Percentiles rank a stretch among this genome's conserved stretches.
Evolutionary conservation across 2,888 invertebrate genomes (phyloP).

Genomic region (Drosophila birchii): DNA sequence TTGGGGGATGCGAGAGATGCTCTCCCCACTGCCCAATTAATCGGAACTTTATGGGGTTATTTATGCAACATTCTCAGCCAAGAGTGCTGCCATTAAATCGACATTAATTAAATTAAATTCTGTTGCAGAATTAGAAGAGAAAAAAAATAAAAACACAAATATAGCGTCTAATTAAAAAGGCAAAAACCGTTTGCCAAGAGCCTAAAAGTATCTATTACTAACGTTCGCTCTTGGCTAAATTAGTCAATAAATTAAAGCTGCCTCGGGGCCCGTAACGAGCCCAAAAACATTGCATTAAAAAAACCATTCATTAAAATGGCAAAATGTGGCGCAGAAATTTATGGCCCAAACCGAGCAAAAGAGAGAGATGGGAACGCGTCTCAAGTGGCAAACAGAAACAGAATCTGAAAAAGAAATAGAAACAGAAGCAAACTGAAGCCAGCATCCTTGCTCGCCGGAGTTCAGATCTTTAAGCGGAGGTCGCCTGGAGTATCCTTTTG

Average conservation of each 20-base stretch:
- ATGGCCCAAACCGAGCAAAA: conserved; percentile 55
- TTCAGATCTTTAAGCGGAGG: conserved; percentile 23
- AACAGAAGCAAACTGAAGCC: not conserved
- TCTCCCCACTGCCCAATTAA: conserved; percentile 47
- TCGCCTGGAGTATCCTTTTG: conserved; percentile 5
- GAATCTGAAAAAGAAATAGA: conserved; percentile 24
- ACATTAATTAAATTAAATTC: conserved; percentile 67
- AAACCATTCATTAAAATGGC: conserved; percentile 81
- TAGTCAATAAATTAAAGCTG: conserved; percentile 75
- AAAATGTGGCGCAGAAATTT: conserved; percentile 78
- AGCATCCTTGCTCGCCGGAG: conserved; percentile 10
- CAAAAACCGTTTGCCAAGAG: conserved; percentile 48
- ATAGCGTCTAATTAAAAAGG: conserved; percentile 42
- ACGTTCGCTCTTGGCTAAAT: conserved; percentile 49
- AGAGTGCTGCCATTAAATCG: conserved; percentile 59
- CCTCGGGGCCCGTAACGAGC: conserved; percentile 58
- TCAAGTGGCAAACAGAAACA: conserved; percentile 42
- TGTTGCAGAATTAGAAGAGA: conserved; percentile 43
- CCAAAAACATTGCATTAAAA: conserved; percentile 79
- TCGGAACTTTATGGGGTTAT: conserved; percentile 51
- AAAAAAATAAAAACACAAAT: not conserved
- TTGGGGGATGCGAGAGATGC: conserved; percentile 9
- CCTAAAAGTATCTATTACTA: conserved; percentile 75
- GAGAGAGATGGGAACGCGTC: conserved; percentile 17
- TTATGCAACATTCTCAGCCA: conserved; percentile 11